phyloP scores from a whole-genome alignment of 1,140 invertebrate species.

The Prorops nasuta region DNA sequence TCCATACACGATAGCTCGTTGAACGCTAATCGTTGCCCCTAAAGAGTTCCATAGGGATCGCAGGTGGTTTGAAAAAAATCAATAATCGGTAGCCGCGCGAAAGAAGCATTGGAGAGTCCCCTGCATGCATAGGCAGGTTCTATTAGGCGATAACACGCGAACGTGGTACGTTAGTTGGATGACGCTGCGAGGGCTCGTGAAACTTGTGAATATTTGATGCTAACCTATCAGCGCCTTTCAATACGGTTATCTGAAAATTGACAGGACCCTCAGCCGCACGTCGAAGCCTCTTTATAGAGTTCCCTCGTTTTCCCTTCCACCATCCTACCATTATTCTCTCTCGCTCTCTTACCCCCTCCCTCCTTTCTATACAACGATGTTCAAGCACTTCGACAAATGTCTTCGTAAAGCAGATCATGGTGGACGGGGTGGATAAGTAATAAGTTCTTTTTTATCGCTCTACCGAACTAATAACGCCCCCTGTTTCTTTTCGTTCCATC shows the following conservation, averaged over 20 bases:
- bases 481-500: slow-evolving; percentile 29
- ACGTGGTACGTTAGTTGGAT: slow-evolving; percentile 24
- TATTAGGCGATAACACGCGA: slow-evolving; percentile 29
- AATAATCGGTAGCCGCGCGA: no score
- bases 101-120: no score
- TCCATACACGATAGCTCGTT: no score
- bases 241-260: slow-evolving; percentile 37
- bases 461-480: slow-evolving; percentile 48
- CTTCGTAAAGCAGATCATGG: slow-evolving; percentile 9
- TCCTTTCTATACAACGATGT: slow-evolving; percentile 5
- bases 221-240: slow-evolving; percentile 47
- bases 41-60: no score
- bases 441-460: slow-evolving; percentile 54
- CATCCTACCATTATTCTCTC: neutral
- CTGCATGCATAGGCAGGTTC: slow-evolving; percentile 12
- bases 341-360: neutral
- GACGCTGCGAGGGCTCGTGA: slow-evolving; percentile 20
- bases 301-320: neutral
- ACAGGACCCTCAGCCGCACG: slow-evolving; percentile 14
- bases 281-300: neutral
- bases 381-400: slow-evolving; percentile 25
- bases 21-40: no score
- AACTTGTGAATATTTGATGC: slow-evolving; percentile 47
- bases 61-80: no score
- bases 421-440: slow-evolving; percentile 45